Evolutionary conservation across 2,113 vertebrate genomes (phyloP), one percentile per base, ranked within the genome.

Genomic region (Entomyzon cyanotis): DNA sequence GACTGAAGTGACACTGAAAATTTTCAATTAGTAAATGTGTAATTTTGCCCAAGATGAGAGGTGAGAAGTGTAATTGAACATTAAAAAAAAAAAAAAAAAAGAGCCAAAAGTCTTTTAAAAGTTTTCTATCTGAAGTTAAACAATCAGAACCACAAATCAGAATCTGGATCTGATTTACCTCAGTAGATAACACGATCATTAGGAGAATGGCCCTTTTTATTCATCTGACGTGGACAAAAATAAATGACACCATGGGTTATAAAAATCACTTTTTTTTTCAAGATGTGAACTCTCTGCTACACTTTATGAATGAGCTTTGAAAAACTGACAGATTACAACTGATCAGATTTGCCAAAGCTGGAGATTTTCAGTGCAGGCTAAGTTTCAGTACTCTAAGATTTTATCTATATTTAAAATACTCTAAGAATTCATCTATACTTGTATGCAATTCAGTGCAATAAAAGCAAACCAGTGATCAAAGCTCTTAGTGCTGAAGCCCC

Each of bases 381-480:
- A 73, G 16, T 85, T 93, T 90, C 83, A 87, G 47, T 76, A 35
- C 31, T 60, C 16, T 39, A 42, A 67, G 56, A 28, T 68, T 91
- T 87, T 85, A 84, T 78, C 47, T 71, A 6, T 68, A 91, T 78
- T 95, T 91, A 21, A 52, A 81, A 78, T 47, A 70, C 23, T 68
- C 14, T 52, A 64, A 78, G n/a, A 53, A 76, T 89, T 52, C 55
- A 71, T 77, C 35, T 64, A 18, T 90, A 69, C 69, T 96, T 88
- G n/a, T 69, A 62, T 35, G 15, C 39, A 85, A 53, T 93, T 90
- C 78, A 90, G n/a, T 55, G 90, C 67, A 87, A 65, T 88, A 76
- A 88, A 79, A 85, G n/a, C 28, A 90, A 70, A 90, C 18, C n/a
- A 50, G 11, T 24, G 67, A 94, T 90, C 75, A 90, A 90, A 95